Evolutionary conservation across 2,113 vertebrate species (phyloP).

Genomic region (Oreochromis aureus): DNA sequence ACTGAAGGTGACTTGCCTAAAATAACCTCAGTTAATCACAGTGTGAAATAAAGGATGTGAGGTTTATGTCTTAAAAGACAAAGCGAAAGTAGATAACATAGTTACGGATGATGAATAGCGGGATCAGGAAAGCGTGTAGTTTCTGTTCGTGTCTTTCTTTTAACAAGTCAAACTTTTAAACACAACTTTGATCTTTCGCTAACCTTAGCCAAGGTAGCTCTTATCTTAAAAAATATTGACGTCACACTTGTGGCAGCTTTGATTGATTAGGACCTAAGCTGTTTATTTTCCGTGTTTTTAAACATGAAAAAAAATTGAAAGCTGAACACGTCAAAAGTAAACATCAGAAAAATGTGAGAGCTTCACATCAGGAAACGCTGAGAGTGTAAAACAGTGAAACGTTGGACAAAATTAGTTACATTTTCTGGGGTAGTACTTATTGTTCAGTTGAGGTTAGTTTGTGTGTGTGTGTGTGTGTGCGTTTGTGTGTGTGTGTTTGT

Average conservation of each 20-base stretch:
- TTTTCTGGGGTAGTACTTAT: not conserved
- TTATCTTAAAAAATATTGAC: not conserved
- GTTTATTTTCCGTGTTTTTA: not conserved
- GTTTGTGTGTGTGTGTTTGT: constrained; percentile 25
- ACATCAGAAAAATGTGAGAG: not conserved
- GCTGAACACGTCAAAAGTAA: not conserved
- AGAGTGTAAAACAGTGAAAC: not conserved
- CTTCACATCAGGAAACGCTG: not conserved
- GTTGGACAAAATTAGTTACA: not conserved
- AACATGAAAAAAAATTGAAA: not conserved
- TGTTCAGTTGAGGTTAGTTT: not conserved
- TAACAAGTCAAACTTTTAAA: not conserved
- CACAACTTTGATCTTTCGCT: not conserved
- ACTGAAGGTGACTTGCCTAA: not conserved
- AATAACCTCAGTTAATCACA: not conserved
- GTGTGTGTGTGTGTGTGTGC: constrained; percentile 1
- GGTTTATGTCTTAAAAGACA: not conserved
- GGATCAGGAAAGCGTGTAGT: not conserved
- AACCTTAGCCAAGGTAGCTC: not conserved
- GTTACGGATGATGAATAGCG: not conserved
- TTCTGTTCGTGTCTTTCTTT: not conserved
- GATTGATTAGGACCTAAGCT: not conserved
- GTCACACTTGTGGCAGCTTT: not conserved
- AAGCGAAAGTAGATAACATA: not conserved
- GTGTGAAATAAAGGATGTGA: not conserved